These are phyloP conservation scores for Planococcus citri DNA, from an alignment of 1,140 invertebrate genomes.

Conservation along the genomic window DNA sequence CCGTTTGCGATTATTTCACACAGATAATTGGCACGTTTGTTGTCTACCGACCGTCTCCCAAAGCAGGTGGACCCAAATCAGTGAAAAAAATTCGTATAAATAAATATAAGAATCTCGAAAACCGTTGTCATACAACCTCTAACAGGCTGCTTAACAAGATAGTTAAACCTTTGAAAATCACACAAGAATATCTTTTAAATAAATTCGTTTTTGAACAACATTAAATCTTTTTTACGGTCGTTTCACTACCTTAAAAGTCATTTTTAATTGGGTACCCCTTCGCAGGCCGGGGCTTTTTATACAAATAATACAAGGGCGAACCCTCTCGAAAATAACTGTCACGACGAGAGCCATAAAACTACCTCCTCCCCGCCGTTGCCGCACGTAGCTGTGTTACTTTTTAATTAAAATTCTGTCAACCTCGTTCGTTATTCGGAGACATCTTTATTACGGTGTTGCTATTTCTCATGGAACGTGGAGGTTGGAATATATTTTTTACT, in stretches of 20 bases:
- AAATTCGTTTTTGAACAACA: conserved; percentile 15
- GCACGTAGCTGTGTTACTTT: not conserved
- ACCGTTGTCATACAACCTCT: not conserved
- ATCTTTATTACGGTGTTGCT: conserved; percentile 9
- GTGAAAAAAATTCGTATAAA: not conserved
- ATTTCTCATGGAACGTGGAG: conserved; percentile 9
- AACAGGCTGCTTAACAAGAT: conserved; percentile 9
- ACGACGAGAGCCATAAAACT: conserved; percentile 5
- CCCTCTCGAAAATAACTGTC: conserved; percentile 15
- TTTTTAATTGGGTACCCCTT: conserved; percentile 16
- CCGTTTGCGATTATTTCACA: not conserved
- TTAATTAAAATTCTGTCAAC: conserved; percentile 20
- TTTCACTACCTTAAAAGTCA: conserved; percentile 19
- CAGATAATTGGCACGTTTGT: not conserved
- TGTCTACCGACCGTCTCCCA: not conserved
- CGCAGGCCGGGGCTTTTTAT: not conserved
- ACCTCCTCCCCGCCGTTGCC: not conserved
- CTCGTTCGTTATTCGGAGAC: conserved; percentile 15
- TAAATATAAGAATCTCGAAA: not conserved
- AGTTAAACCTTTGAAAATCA: conserved; percentile 16
- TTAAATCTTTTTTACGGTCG: conserved; percentile 17
- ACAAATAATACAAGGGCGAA: not conserved
- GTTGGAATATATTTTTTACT: not conserved
- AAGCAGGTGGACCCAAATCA: not conserved
- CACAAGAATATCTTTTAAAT: conserved; percentile 10